These are phyloP conservation scores for Apostichopus japonicus DNA, from an alignment of 35 echinoderm and acorn worm species.

Conservation along the genomic window DNA sequence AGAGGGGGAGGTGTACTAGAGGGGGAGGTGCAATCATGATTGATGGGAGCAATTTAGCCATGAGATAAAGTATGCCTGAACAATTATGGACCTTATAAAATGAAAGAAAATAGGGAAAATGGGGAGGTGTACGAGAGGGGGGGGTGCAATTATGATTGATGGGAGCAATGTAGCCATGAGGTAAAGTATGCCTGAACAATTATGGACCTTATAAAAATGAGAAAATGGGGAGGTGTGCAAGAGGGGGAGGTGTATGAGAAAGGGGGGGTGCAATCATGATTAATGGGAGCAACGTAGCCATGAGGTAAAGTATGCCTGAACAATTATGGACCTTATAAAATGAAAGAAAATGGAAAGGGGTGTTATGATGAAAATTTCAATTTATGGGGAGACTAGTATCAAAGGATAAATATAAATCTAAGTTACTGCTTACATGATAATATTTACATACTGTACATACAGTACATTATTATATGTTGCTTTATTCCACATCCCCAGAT, in stretches of 20 bases:
- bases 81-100: background rate
- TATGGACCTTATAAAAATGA: background rate
- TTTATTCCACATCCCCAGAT: too few species aligned
- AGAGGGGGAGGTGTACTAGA: background rate
- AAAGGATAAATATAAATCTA: too few species aligned
- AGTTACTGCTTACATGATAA: too few species aligned
- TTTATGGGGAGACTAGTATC: too few species aligned
- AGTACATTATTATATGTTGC: too few species aligned
- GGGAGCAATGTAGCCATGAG: slow-evolving; percentile 99
- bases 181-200: slow-evolving; percentile 43
- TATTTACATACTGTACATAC: too few species aligned
- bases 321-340: background rate
- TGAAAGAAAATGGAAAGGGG: too few species aligned
- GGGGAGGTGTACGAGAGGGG: slow-evolving; percentile 11
- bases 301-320: slow-evolving; percentile 75
- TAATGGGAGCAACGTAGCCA: slow-evolving; percentile 98
- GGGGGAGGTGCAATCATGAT: slow-evolving; percentile 80
- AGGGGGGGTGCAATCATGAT: slow-evolving; percentile 77
- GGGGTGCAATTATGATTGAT: slow-evolving; percentile 89
- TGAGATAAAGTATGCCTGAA: slow-evolving; percentile 73
- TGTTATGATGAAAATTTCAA: slow-evolving; percentile 62
- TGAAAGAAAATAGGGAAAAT: background rate
- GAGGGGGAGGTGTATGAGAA: background rate
- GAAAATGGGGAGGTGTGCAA: background rate
- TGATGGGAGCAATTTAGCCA: slow-evolving; percentile 98